Percentiles rank a stretch among this genome's conserved stretches.
These are phyloP conservation scores for Melanostoma mellinum DNA, from an alignment of 2,888 invertebrate species.

Conservation along the genomic window DNA sequence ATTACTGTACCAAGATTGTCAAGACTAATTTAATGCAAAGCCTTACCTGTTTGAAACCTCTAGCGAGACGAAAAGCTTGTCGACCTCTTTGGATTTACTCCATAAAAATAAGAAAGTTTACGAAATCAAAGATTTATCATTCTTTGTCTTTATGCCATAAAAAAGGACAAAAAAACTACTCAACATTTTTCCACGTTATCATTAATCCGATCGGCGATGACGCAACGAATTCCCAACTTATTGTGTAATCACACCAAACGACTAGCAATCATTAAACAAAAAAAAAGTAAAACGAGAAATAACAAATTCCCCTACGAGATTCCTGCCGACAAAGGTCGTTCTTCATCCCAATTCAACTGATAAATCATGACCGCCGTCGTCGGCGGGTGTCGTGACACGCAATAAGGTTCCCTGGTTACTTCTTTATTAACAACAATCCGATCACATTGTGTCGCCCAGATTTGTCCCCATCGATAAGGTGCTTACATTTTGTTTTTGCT, in stretches of 20 bases:
- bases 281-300: no score
- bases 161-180: no score
- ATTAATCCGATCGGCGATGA: slow-evolving; percentile 44
- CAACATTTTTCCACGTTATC: neutral
- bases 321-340: slow-evolving; percentile 22
- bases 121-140: no score
- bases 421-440: slow-evolving; percentile 50
- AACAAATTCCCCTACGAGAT: slow-evolving; percentile 5
- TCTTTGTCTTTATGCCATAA: no score
- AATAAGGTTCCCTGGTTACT: slow-evolving; percentile 41
- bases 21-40: no score
- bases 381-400: slow-evolving; percentile 34
- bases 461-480: slow-evolving; percentile 56
- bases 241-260: neutral
- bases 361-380: slow-evolving; percentile 45
- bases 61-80: no score
- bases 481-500: slow-evolving; percentile 13
- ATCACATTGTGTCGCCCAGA: slow-evolving; percentile 47
- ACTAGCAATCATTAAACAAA: neutral
- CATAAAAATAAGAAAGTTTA: no score
- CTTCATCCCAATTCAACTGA: slow-evolving; percentile 28
- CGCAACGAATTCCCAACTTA: slow-evolving; percentile 35
- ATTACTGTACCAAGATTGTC: no score
- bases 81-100: no score
- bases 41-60: no score